These are phyloP conservation scores for Irena cyanogastra DNA, from an alignment of 2,113 vertebrate genomes.

Conservation along the genomic window DNA sequence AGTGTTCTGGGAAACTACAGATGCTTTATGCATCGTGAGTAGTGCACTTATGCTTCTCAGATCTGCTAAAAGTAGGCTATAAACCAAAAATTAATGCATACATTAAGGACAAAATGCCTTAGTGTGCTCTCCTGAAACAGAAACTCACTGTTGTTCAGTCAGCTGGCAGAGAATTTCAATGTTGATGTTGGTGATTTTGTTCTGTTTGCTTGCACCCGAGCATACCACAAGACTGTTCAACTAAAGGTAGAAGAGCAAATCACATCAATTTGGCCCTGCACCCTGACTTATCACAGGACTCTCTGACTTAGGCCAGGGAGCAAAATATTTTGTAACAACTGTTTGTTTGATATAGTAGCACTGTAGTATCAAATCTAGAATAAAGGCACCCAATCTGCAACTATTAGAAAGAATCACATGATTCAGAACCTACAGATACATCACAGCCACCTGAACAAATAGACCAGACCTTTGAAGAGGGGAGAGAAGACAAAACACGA, in stretches of 20 bases:
- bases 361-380: not conserved
- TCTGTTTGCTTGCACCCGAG: not conserved
- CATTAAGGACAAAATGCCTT: not conserved
- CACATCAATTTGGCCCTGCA: not conserved
- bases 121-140: not conserved
- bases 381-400: not conserved
- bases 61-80: not conserved
- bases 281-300: not conserved
- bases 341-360: not conserved
- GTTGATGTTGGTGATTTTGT: not conserved
- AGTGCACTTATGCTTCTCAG: not conserved
- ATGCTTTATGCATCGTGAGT: not conserved
- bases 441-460: not conserved
- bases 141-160: not conserved
- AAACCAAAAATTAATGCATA: not conserved
- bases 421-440: accelerated
- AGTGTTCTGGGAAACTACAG: not conserved
- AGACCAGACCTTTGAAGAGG: not conserved
- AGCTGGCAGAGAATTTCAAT: not conserved
- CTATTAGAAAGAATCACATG: not conserved
- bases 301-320: not conserved
- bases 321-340: not conserved
- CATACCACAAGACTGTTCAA: not conserved
- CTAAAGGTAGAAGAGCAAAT: not conserved
- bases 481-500: not conserved